A percentile compares a stretch with the other conserved stretches of the same genome.
phyloP scores from a whole-genome alignment of 1,140 invertebrate species.

The Probaryconus sp. region DNA sequence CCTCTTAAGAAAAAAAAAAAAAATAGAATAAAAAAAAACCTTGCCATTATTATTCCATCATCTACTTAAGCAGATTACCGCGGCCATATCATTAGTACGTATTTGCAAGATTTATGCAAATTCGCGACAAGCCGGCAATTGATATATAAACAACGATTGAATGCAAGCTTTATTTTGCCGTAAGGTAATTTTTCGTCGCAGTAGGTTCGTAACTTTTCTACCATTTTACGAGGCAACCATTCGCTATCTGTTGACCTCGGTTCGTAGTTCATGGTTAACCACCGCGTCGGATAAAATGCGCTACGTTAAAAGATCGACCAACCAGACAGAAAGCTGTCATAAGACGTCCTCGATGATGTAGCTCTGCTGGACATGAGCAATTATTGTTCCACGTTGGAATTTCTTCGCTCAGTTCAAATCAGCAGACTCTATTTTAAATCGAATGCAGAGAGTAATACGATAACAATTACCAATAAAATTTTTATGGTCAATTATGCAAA shows the following conservation, averaged over 20 bases:
- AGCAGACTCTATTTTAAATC: no score
- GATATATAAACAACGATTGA: conserved; percentile 36
- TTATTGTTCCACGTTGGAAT: no score
- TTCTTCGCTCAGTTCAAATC: no score
- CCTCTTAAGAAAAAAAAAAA: no score
- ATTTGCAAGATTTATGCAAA: conserved; percentile 52
- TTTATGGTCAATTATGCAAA: no score
- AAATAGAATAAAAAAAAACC: background rate
- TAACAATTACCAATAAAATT: no score
- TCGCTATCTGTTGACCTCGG: conserved; percentile 42
- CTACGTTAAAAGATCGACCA: background rate
- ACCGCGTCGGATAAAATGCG: background rate
- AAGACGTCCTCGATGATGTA: no score
- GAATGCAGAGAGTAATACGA: no score
- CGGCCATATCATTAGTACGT: conserved; percentile 24
- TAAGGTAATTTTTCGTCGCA: conserved; percentile 43
- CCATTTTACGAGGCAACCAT: conserved; percentile 35
- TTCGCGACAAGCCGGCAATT: conserved; percentile 8
- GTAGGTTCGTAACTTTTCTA: conserved; percentile 10
- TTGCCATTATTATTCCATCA: conserved; percentile 33
- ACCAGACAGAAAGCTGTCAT: background rate
- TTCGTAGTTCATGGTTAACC: conserved; percentile 44
- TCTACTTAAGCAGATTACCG: conserved; percentile 36
- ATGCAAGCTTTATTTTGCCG: conserved; percentile 37
- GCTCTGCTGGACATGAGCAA: no score